Conservation (phyloP, 1,140 invertebrate genomes). For the Drosophila navojoa region DNA sequence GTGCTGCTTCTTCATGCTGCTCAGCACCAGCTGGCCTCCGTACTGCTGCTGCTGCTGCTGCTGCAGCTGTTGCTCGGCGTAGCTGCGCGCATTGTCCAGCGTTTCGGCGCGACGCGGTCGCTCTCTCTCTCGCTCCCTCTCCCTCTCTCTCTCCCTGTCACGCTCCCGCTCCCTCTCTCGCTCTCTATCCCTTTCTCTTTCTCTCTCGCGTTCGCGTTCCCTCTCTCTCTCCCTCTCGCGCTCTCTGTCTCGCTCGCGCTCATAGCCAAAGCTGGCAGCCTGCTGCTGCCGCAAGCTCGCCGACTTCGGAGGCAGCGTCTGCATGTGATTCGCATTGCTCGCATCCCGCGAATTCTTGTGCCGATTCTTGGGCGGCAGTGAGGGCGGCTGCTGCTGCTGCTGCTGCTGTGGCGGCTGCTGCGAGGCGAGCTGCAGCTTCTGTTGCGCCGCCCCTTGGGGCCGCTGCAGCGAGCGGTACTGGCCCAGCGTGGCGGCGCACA, state of each 20-base stretch:
- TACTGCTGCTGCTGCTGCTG: constrained; percentile 51
- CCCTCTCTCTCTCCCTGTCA: constrained; percentile 33
- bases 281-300: constrained; percentile 69
- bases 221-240: constrained; percentile 34
- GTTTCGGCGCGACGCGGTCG: constrained; percentile 70
- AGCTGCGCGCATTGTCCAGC: constrained; percentile 77
- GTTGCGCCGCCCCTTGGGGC: constrained; percentile 52
- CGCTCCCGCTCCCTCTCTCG: constrained; percentile 31
- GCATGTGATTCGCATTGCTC: constrained; percentile 74
- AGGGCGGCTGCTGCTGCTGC: constrained; percentile 70
- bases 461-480: constrained; percentile 82
- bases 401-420: constrained; percentile 68
- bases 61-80: constrained; percentile 66
- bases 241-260: constrained; percentile 52
- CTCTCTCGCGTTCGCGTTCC: constrained; percentile 23
- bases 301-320: constrained; percentile 77
- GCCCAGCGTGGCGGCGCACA: constrained; percentile 79
- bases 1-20: constrained; percentile 77
- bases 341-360: constrained; percentile 66
- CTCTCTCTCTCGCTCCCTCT: constrained; percentile 22
- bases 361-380: constrained; percentile 81
- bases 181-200: constrained; percentile 50
- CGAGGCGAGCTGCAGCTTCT: constrained; percentile 47
- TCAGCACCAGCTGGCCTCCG: constrained; percentile 48
- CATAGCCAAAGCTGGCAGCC: constrained; percentile 40